Conservation (phyloP, 2,113 vertebrate species). For the Onychorhynchus coronatus region DNA sequence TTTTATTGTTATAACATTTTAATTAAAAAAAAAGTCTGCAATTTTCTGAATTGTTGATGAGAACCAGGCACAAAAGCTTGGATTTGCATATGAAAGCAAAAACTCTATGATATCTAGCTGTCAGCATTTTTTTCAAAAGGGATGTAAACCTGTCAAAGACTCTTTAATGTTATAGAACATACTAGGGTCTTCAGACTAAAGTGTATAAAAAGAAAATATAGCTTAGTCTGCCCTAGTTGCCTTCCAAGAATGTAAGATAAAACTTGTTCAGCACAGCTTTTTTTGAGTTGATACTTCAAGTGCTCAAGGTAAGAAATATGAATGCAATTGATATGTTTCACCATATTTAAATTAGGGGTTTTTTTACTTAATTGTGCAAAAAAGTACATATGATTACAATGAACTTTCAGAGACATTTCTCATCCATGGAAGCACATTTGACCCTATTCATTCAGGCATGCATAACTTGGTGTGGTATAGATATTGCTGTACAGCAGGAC, state of each 20-base stretch:
- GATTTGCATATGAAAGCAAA: conserved; percentile 72
- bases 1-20: conserved; percentile 70
- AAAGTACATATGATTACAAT: neutral
- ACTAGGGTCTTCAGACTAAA: conserved; percentile 8
- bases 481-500: neutral
- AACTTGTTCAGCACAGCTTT: neutral
- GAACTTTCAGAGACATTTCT: neutral
- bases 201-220: neutral
- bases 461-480: neutral
- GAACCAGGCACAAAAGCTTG: neutral
- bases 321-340: neutral
- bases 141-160: conserved; percentile 25
- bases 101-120: conserved; percentile 37
- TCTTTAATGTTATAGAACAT: conserved; percentile 51
- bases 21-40: conserved; percentile 56
- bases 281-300: neutral
- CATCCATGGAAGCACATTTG: neutral
- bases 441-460: neutral
- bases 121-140: conserved; percentile 40
- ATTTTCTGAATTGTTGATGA: conserved; percentile 53
- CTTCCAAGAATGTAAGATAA: neutral
- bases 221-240: neutral
- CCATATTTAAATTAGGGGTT: fast-evolving
- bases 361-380: neutral
- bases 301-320: neutral